These are phyloP conservation scores for Gulo gulo DNA, from an alignment of 2,113 vertebrate species.

Conservation along the genomic window DNA sequence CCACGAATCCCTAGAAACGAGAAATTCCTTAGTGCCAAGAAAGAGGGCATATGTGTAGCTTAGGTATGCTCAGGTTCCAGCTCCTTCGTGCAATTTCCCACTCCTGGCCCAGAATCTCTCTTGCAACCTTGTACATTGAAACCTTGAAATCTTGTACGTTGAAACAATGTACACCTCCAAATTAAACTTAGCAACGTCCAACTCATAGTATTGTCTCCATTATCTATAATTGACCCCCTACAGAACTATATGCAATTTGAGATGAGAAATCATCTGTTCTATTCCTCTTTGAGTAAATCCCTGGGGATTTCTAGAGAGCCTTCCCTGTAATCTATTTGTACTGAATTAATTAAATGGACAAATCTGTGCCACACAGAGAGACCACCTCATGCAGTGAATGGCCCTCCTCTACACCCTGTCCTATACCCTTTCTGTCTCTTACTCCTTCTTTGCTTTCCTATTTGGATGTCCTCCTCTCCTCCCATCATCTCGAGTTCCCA, in stretches of 20 bases:
- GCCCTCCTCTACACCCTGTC: not conserved
- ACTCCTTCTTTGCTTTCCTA: not conserved
- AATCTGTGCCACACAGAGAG: not conserved
- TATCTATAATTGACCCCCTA: not conserved
- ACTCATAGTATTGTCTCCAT: not conserved
- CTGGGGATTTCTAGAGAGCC: not conserved
- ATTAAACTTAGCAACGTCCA: not conserved
- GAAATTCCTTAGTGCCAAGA: not conserved
- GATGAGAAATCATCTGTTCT: not conserved
- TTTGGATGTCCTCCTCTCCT: not conserved
- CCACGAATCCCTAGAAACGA: not conserved
- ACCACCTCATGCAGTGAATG: not conserved
- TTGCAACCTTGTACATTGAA: not conserved
- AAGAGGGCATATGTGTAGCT: not conserved
- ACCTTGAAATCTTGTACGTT: too few species aligned
- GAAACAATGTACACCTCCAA: too few species aligned
- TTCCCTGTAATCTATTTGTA: not conserved
- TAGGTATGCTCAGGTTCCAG: not conserved
- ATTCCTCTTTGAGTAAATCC: not conserved
- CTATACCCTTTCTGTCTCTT: not conserved
- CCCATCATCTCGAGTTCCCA: not conserved
- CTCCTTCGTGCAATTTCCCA: not conserved
- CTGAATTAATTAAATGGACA: not conserved
- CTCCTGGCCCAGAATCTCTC: not conserved
- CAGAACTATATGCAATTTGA: not conserved